Evolutionary conservation across 2,113 vertebrate genomes (phyloP), one percentile per base, ranked within the genome.

Genomic region (Odontesthes bonariensis): DNA sequence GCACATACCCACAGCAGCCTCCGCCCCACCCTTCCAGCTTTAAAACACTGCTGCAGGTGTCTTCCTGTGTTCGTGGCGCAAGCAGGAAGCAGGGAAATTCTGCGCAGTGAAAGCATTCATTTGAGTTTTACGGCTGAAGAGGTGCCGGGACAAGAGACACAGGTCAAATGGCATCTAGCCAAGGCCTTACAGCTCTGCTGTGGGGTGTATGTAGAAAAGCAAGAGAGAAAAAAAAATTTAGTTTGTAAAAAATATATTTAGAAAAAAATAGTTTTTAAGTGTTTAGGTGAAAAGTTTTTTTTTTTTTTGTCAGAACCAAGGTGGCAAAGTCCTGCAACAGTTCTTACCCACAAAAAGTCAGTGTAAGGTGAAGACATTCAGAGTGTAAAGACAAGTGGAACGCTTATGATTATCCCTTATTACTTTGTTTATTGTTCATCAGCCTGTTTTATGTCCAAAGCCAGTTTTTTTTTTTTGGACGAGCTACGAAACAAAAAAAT

Each of bases 1-100:
- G 11, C 38, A 75, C 27, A 51, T 61, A 63, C 72, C 65, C 17
- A 70, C 62, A 60, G 56, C 60, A 35, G 42, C 38, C 66, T 11
- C 33, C 12, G 53, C 57, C 68, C 35, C 59, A 71, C 61, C 67
- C 40, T 62, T 17, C 47, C 75, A 72, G 61, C 52, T 65, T 55
- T 62, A 61, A 56, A 88, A 82, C 35, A 40, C 66, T 63, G 65
- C 59, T 73, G 81, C 92, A 94, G 92, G 91, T 94, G 92, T 89
- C 86, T 92, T 90, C 88, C 81, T 92, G 88, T 86, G 47, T 79
- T 61, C 59, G 84, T 47, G 83, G 64, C 52, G n/a, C 17, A 2
- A 73, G 56, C 59, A 85, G 67, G 70, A 86, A 85, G 71, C 81
- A 20, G 72, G 72, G 51, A 53, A 76, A 74, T 70, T 70, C 42